Percentiles rank a stretch among this genome's conserved stretches.
Evolutionary conservation across 2,888 invertebrate species (phyloP).

Genomic region (Rotaria magnacalcarata): DNA sequence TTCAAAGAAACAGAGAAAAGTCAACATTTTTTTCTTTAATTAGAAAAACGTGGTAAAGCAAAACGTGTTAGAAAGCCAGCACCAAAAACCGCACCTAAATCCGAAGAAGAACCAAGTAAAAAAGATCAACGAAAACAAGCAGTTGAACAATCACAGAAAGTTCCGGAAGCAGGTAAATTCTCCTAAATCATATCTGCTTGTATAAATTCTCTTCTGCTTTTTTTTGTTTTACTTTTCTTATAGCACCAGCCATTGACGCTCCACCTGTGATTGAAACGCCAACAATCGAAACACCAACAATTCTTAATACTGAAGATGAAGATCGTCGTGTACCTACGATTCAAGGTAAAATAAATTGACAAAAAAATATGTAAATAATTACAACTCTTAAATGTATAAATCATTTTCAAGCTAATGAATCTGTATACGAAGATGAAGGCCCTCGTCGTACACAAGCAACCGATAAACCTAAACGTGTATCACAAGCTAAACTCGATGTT

Average conservation of each 20-base stretch:
- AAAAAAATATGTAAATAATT: background rate
- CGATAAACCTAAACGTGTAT: constrained; percentile 5
- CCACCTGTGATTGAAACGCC: no score
- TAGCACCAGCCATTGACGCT: no score
- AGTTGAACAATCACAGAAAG: constrained; percentile 30
- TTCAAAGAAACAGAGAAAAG: background rate
- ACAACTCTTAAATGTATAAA: background rate
- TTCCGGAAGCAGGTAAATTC: background rate
- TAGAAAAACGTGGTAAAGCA: constrained; percentile 6
- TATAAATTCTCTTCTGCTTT: no score
- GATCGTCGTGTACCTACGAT: background rate
- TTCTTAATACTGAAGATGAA: background rate
- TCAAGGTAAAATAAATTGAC: background rate
- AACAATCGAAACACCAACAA: background rate
- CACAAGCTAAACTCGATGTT: background rate
- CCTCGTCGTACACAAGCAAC: background rate
- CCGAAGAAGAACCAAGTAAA: constrained; percentile 39
- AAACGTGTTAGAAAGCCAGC: constrained; percentile 10
- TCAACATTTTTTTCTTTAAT: no score
- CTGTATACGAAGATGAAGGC: constrained; percentile 46
- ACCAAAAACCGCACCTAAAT: background rate
- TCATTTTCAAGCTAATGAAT: background rate
- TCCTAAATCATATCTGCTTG: no score
- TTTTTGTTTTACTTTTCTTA: no score
- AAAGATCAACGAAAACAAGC: constrained; percentile 44